Conservation (phyloP, 2,888 invertebrate species). For the Tanytarsus gracilentus region DNA sequence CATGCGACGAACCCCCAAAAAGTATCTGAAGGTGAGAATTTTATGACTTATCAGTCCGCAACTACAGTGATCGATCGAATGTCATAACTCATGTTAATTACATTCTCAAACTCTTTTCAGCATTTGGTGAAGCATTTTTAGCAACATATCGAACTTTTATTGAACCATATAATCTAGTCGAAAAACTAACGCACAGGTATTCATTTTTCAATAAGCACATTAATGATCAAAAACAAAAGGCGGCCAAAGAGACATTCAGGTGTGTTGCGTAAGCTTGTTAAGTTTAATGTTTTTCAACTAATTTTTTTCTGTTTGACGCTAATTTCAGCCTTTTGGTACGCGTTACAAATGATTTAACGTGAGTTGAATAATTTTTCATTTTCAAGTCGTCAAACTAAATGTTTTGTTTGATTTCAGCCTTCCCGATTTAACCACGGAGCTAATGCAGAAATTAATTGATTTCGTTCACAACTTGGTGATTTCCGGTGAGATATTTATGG, state of each 20-base stretch:
- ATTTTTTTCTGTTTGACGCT: too few species aligned
- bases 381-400: conserved; percentile 16
- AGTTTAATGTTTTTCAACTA: too few species aligned
- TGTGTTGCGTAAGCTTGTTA: too few species aligned
- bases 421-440: conserved; percentile 70
- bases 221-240: conserved; percentile 60
- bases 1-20: conserved; percentile 93
- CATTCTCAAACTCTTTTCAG: too few species aligned
- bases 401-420: conserved; percentile 49
- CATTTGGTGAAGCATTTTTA: conserved; percentile 79
- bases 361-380: conserved; percentile 43
- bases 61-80: not conserved
- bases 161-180: conserved; percentile 73
- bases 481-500: conserved; percentile 84
- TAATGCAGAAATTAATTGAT: conserved; percentile 77
- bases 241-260: conserved; percentile 81
- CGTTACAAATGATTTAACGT: conserved; percentile 95
- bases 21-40: conserved; percentile 48
- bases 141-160: conserved; percentile 96
- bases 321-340: conserved; percentile 84
- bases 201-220: conserved; percentile 59
- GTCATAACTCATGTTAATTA: conserved; percentile 10
- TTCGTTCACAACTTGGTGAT: conserved; percentile 90
- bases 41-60: not conserved
- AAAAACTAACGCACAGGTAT: conserved; percentile 64